phyloP scores from a whole-genome alignment of 2,888 invertebrate genomes.

The Cephus nigrinus region DNA sequence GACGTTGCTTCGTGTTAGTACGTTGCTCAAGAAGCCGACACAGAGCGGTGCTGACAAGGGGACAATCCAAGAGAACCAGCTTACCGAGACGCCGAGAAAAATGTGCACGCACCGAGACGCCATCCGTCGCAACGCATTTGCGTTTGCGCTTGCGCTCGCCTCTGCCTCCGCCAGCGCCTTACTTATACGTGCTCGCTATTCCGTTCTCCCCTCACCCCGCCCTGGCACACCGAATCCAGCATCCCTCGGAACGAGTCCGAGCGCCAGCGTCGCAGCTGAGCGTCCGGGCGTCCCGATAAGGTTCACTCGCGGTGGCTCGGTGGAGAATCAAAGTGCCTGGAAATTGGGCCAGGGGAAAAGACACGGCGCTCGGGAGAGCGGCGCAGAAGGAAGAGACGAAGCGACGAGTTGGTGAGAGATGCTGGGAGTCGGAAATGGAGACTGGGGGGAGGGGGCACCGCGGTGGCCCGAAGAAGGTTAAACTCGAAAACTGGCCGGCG shows the following conservation, averaged over 20 bases:
- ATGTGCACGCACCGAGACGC: constrained; percentile 39
- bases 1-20: constrained; percentile 56
- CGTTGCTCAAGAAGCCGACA: constrained; percentile 31
- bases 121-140: constrained; percentile 56
- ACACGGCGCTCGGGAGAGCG: constrained; percentile 10
- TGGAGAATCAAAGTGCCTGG: constrained; percentile 1
- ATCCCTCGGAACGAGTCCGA: background rate
- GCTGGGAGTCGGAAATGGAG: background rate
- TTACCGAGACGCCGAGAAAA: constrained; percentile 41
- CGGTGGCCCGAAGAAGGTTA: constrained; percentile 32
- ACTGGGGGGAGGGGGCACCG: constrained; percentile 11
- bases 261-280: constrained; percentile 1
- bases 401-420: too few species aligned
- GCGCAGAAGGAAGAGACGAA: constrained; percentile 7
- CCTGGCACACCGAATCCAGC: too few species aligned
- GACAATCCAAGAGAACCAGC: constrained; percentile 49
- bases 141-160: constrained; percentile 32
- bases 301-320: too few species aligned
- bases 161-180: constrained; percentile 19
- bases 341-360: constrained; percentile 14
- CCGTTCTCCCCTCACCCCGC: background rate
- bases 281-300: background rate
- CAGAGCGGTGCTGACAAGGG: constrained; percentile 50
- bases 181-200: background rate
- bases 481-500: constrained; percentile 28